These are phyloP conservation scores for Epinephelus cyanopodus DNA, from an alignment of 2,113 vertebrate species.

Conservation along the genomic window DNA sequence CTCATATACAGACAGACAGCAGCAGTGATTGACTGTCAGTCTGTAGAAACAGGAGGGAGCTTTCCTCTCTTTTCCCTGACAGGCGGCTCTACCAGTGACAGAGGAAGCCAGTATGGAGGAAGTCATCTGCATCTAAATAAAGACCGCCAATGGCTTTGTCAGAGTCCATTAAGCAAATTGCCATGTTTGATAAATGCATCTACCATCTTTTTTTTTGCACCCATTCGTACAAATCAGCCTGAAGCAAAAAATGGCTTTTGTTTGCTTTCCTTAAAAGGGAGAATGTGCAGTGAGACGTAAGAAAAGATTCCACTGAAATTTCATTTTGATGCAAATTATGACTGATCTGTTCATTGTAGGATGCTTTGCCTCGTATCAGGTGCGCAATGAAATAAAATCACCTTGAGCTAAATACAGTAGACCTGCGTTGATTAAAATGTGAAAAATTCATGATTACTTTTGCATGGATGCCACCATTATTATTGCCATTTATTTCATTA, in stretches of 20 bases:
- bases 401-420: neutral
- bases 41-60: conserved; percentile 51
- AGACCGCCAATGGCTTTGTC: conserved; percentile 82
- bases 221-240: conserved; percentile 59
- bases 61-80: conserved; percentile 49
- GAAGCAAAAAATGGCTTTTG: conserved; percentile 62
- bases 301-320: conserved; percentile 31
- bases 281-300: conserved; percentile 33
- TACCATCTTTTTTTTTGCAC: conserved; percentile 52
- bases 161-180: conserved; percentile 85
- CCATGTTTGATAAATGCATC: conserved; percentile 80
- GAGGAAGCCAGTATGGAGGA: conserved; percentile 72
- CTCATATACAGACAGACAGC: conserved; percentile 55
- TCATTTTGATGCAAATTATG: conserved; percentile 59
- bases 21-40: conserved; percentile 71
- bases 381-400: conserved; percentile 41
- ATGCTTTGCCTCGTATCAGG: conserved; percentile 34
- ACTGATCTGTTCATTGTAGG: conserved; percentile 30
- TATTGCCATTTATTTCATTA: conserved; percentile 18
- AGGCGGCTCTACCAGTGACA: conserved; percentile 61
- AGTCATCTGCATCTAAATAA: conserved; percentile 85
- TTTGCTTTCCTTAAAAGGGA: conserved; percentile 56
- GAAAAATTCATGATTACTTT: conserved; percentile 33
- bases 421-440: conserved; percentile 38
- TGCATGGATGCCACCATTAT: conserved; percentile 17